A percentile compares a stretch with the other conserved stretches of the same genome.
phyloP scores from a whole-genome alignment of 2,113 vertebrate species.

The Symphodus melops region DNA sequence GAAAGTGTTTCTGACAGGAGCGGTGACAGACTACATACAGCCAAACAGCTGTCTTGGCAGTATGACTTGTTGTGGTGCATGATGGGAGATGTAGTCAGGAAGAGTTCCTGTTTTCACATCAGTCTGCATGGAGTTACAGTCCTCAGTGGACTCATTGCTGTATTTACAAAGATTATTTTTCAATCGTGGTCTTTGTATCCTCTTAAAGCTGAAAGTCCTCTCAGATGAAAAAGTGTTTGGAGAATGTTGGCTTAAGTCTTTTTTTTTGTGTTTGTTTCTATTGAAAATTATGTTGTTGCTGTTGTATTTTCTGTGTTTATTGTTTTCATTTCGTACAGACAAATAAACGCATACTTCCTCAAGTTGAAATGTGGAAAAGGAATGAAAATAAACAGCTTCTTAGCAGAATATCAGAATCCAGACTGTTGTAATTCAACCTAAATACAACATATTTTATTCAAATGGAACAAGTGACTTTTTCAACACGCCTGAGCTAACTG shows the following conservation, averaged over 20 bases:
- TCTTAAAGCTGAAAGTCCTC: slow-evolving; percentile 81
- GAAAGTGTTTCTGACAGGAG: slow-evolving; percentile 82
- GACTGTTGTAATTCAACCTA: slow-evolving; percentile 61
- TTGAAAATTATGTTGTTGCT: slow-evolving; percentile 67
- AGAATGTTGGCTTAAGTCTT: slow-evolving; percentile 62
- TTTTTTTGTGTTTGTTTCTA: slow-evolving; percentile 57
- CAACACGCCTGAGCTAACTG: slow-evolving; percentile 85
- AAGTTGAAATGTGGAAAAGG: slow-evolving; percentile 57
- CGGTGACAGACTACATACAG: slow-evolving; percentile 76
- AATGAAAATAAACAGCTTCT: slow-evolving; percentile 64
- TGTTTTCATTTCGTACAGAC: slow-evolving; percentile 66
- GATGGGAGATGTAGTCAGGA: slow-evolving; percentile 67
- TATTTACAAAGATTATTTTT: slow-evolving; percentile 84
- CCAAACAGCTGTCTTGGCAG: slow-evolving; percentile 58
- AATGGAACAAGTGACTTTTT: slow-evolving; percentile 78
- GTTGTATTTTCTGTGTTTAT: slow-evolving; percentile 61
- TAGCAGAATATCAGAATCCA: slow-evolving; percentile 69
- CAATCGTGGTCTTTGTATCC: slow-evolving; percentile 70
- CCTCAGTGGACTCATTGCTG: slow-evolving; percentile 79
- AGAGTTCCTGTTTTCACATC: slow-evolving; percentile 60
- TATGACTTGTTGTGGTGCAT: slow-evolving; percentile 62
- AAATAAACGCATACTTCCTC: slow-evolving; percentile 65
- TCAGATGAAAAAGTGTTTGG: slow-evolving; percentile 63
- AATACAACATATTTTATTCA: slow-evolving; percentile 75
- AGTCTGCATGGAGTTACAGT: slow-evolving; percentile 69